Conservation (phyloP, 2,797 vertebrate species). For the Balearica regulorum region DNA sequence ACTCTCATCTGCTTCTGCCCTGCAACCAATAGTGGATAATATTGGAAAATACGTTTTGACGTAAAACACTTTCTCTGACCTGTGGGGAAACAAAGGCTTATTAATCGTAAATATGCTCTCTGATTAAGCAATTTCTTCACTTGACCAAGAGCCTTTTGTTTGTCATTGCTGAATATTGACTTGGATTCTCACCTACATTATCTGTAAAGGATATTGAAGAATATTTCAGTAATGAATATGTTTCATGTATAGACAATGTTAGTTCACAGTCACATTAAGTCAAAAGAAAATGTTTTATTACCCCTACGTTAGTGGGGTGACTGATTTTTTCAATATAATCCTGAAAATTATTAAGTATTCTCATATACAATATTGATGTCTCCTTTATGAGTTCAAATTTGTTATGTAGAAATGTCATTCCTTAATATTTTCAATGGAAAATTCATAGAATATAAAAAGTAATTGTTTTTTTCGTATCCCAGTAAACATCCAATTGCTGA, state of each 20-base stretch:
- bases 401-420: background rate
- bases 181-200: background rate
- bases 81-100: background rate
- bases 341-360: background rate
- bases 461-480: background rate
- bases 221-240: background rate
- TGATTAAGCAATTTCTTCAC: background rate
- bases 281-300: slow-evolving; percentile 4
- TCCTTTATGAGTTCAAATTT: background rate
- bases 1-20: background rate
- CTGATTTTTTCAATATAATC: background rate
- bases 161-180: background rate
- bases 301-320: background rate
- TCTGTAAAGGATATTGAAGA: slow-evolving; percentile 1
- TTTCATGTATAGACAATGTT: background rate
- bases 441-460: background rate
- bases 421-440: background rate
- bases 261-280: background rate
- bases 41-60: background rate
- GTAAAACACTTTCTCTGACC: background rate
- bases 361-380: background rate
- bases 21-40: background rate
- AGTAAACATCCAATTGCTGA: background rate
- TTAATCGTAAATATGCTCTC: background rate
- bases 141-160: background rate